Evolutionary conservation across 2,113 vertebrate genomes (phyloP).

Genomic region (Falcunculus frontatus): DNA sequence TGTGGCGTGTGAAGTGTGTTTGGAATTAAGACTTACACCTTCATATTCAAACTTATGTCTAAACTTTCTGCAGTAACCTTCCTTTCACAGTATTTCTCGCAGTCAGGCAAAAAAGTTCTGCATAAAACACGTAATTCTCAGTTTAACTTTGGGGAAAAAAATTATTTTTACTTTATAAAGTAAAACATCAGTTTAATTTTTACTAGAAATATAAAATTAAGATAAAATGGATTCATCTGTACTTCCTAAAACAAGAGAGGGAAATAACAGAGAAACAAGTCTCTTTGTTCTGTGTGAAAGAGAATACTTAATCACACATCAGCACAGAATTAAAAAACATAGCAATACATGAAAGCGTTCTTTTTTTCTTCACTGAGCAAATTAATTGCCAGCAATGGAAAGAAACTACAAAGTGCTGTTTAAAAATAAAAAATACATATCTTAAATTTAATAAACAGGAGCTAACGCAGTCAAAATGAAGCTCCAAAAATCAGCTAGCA

Average conservation of each 20-base stretch:
- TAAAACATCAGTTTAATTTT: constrained; percentile 47
- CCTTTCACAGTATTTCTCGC: neutral
- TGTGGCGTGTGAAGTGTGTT: neutral
- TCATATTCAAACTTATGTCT: neutral
- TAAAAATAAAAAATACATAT: constrained; percentile 38
- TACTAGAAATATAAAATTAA: constrained; percentile 58
- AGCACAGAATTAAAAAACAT: constrained; percentile 61
- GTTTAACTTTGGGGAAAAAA: neutral
- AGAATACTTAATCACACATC: constrained; percentile 67
- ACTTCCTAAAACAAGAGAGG: constrained; percentile 48
- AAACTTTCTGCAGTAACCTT: neutral
- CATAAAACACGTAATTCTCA: neutral
- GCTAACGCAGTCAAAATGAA: neutral
- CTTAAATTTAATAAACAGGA: constrained; percentile 47
- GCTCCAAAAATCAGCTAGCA: neutral
- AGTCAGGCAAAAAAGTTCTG: neutral
- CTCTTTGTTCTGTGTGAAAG: constrained; percentile 62
- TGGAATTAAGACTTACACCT: neutral
- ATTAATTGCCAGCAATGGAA: constrained; percentile 53
- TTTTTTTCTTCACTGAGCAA: constrained; percentile 49
- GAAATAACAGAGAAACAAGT: constrained; percentile 55
- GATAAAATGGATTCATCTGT: constrained; percentile 56
- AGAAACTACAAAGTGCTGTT: constrained; percentile 58
- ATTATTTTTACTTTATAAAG: neutral
- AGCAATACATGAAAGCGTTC: constrained; percentile 56